These are phyloP conservation scores for Drosophila quinaria DNA, from an alignment of 2,888 invertebrate genomes.

Conservation along the genomic window DNA sequence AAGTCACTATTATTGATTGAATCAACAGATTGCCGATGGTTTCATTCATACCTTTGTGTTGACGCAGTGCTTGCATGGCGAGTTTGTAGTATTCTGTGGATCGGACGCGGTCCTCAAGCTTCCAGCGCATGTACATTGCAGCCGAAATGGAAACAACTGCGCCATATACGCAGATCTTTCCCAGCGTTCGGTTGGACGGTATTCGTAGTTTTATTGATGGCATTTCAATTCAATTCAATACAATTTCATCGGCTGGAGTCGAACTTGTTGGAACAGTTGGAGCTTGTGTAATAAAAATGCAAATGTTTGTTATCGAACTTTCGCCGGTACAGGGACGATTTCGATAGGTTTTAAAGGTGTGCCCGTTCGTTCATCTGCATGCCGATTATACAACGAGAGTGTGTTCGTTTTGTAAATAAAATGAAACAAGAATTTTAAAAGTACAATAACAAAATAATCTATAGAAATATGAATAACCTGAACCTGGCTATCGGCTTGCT, in stretches of 20 bases:
- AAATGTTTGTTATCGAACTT: conserved; percentile 31
- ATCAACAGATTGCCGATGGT: background rate
- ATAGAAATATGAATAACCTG: conserved; percentile 54
- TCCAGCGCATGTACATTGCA: conserved; percentile 85
- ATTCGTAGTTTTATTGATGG: conserved; percentile 62
- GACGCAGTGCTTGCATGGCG: conserved; percentile 88
- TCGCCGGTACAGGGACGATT: conserved; percentile 46
- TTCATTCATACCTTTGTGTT: conserved; percentile 74
- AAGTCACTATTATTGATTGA: background rate
- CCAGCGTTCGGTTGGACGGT: conserved; percentile 87
- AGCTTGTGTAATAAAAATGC: conserved; percentile 52
- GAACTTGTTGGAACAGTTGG: too few relatives aligned
- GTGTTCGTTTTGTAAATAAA: conserved; percentile 32
- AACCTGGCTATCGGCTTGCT: conserved; percentile 40
- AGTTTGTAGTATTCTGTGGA: conserved; percentile 88
- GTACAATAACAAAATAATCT: conserved; percentile 1
- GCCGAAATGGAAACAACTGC: conserved; percentile 86
- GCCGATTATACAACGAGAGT: conserved; percentile 59
- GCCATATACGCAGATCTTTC: conserved; percentile 89
- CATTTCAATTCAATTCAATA: conserved; percentile 23
- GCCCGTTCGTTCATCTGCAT: conserved; percentile 24
- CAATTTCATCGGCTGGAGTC: background rate
- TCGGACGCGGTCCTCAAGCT: conserved; percentile 87
- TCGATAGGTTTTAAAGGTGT: conserved; percentile 44
- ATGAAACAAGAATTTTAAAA: conserved; percentile 16